Evolutionary conservation across 1,140 invertebrate species (phyloP).

Genomic region (Drosophila insularis): DNA sequence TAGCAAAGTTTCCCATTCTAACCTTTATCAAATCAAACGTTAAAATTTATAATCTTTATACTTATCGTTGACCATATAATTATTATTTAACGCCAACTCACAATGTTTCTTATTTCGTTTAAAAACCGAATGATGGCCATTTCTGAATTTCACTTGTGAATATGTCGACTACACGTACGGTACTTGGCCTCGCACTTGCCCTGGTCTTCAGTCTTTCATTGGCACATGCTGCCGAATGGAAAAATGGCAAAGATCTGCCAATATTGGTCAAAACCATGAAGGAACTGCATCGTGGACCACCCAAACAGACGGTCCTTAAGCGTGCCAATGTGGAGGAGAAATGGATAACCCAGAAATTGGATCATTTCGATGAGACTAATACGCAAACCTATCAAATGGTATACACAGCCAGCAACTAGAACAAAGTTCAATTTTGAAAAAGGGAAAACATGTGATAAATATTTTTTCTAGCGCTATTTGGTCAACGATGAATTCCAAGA

Average conservation of each 20-base stretch:
- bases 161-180: constrained; percentile 57
- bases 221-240: constrained; percentile 18
- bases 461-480: constrained; percentile 61
- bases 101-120: constrained; percentile 11
- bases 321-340: constrained; percentile 37
- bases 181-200: constrained; percentile 39
- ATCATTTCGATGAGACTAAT: constrained; percentile 89
- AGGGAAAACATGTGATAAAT: no score
- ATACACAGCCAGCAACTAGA: background rate
- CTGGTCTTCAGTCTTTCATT: constrained; percentile 20
- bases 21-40: constrained; percentile 56
- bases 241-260: constrained; percentile 52
- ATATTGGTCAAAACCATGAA: constrained; percentile 59
- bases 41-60: constrained; percentile 44
- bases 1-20: constrained; percentile 16
- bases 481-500: constrained; percentile 73
- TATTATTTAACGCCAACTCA: constrained; percentile 38
- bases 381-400: constrained; percentile 86
- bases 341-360: constrained; percentile 83
- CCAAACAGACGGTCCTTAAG: constrained; percentile 15
- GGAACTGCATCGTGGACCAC: constrained; percentile 64
- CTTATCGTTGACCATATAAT: constrained; percentile 35
- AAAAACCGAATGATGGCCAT: constrained; percentile 33
- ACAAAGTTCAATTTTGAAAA: no score
- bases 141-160: constrained; percentile 41